Evolutionary conservation across 2,113 vertebrate genomes (phyloP).

Genomic region (Vulpes vulpes): DNA sequence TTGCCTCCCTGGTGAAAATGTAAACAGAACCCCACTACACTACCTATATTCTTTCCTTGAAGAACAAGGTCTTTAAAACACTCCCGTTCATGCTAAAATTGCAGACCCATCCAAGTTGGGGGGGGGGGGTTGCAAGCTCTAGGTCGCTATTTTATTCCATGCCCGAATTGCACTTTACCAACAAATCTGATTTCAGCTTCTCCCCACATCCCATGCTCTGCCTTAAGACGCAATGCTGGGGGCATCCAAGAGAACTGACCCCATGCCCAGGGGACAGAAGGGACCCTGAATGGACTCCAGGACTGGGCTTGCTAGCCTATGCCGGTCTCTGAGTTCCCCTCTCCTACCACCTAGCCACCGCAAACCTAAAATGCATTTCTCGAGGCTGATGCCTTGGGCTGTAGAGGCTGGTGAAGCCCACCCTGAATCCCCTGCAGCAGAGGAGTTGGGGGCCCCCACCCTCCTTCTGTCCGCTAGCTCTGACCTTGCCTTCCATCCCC

Average conservation of each 20-base stretch:
- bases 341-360: not conserved
- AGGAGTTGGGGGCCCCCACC: rapidly evolving
- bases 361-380: not conserved
- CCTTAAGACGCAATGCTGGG: not conserved
- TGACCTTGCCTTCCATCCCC: not conserved
- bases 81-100: constrained; percentile 38
- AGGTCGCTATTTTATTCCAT: not conserved
- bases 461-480: rapidly evolving
- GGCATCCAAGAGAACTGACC: not conserved
- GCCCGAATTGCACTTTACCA: not conserved
- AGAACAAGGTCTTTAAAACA: constrained; percentile 32
- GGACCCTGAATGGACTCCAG: not conserved
- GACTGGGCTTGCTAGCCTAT: not conserved
- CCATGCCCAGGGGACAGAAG: not conserved
- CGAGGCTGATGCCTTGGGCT: not conserved
- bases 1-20: constrained; percentile 46
- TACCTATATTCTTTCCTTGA: constrained; percentile 56
- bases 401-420: too few relatives aligned
- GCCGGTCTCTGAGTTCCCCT: not conserved
- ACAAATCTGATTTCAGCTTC: not conserved
- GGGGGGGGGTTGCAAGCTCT: not conserved
- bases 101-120: not conserved
- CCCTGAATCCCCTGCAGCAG: not conserved
- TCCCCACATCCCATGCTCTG: not conserved
- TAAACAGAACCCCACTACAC: constrained; percentile 64